Base-by-base conservation (phyloP, 2,888 invertebrate species). In the Napeogenes sylphis region DNA sequence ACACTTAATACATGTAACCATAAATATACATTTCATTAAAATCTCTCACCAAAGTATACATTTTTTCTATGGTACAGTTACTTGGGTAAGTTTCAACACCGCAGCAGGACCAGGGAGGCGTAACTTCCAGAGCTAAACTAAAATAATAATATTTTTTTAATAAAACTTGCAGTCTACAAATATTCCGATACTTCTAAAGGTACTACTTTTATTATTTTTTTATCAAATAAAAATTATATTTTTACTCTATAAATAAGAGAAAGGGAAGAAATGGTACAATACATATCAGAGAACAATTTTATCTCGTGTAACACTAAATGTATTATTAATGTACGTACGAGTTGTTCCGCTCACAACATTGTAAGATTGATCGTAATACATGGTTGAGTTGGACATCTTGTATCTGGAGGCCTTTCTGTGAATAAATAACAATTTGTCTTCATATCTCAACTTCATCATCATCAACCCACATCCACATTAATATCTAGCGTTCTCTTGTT, bases 21-120 rank as follows among this genome's bases (percentile, higher is more conserved):
- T 12, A 30, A 2, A 30, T 30, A 51, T 51, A 30, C 42, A 59
- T 54, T 4, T 45, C 4, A 4, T 12, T 8, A 8, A 54, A 51
- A 12, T 46, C 53, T 59, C 63, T 69, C 70, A 85, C 87, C 73
- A 76, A 75, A 4, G 63, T 69, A 61, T 70, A 79, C 0, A 72
- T 51, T 8, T 70, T 63, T 0, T 68, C 35, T 0, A 67, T 13
- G 0, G 82, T 83, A 46, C 88, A 89, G 68, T 85, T 86, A 14
- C 73, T 71, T 0, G 83, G 81, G 8, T 75, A 78, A 0, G 70
- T 71, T 0, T 63, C 68, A 0, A 73, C 63, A 0, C 85, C 85
- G 46, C 88, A 89, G 59, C 88, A 89, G 0, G 88, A 87, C 87
- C 87, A 87, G 0, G 87, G 82, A 0, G 76, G 73, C 14, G 61